Percentiles rank a stretch among this genome's conserved stretches.
Conservation (phyloP, 2,888 invertebrate species). For the Psylliodes chrysocephalus region DNA sequence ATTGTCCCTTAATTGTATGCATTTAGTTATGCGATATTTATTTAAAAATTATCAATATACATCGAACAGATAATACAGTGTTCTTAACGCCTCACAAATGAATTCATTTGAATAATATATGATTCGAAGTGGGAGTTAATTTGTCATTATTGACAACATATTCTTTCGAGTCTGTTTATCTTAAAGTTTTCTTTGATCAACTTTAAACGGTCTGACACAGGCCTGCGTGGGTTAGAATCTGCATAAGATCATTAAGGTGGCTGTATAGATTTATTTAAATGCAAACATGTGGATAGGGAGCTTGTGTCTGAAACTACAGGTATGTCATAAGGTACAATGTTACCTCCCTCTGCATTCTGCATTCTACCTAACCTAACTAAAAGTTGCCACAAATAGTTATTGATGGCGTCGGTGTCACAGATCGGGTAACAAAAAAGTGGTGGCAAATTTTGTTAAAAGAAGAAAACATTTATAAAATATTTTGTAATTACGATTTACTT, state of each 20-base stretch:
- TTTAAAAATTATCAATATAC: constrained; percentile 19
- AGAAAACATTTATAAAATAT: no score
- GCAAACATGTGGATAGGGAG: background rate
- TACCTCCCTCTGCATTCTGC: no score
- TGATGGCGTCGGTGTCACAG: no score
- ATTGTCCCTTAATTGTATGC: constrained; percentile 9
- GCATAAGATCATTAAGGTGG: constrained; percentile 54
- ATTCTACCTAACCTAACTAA: no score
- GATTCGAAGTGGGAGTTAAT: constrained; percentile 24
- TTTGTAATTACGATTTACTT: no score
- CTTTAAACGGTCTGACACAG: constrained; percentile 42
- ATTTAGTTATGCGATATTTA: constrained; percentile 15
- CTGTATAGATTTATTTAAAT: constrained; percentile 7
- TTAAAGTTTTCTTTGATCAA: constrained; percentile 55
- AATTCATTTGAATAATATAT: constrained; percentile 28
- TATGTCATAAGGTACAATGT: no score
- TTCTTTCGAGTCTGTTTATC: constrained; percentile 42
- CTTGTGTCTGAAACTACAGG: no score
- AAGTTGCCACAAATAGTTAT: no score
- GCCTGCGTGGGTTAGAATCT: constrained; percentile 49
- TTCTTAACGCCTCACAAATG: constrained; percentile 17
- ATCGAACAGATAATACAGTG: constrained; percentile 1
- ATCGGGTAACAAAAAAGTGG: no score
- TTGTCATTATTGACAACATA: constrained; percentile 37
- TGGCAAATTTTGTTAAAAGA: no score